Evolutionary conservation across 2,888 invertebrate species (phyloP).

Genomic region (Ophraella communa): DNA sequence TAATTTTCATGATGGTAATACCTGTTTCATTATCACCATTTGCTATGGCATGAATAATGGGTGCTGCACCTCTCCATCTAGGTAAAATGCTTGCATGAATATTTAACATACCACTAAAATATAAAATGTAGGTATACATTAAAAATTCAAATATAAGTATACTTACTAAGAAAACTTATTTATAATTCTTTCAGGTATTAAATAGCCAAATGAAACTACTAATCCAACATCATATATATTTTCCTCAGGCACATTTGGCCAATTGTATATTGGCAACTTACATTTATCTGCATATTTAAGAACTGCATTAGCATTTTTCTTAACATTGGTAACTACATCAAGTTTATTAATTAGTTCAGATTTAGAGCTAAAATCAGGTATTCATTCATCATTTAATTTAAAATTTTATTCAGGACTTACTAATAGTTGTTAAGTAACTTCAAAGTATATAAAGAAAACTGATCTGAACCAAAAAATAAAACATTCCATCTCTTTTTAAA

Average conservation of each 20-base stretch:
- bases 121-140: slow-evolving; percentile 5
- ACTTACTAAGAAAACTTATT: slow-evolving; percentile 82
- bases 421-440: slow-evolving; percentile 70
- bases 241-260: slow-evolving; percentile 51
- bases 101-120: slow-evolving; percentile 86
- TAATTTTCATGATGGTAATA: slow-evolving; percentile 86
- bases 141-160: slow-evolving; percentile 22
- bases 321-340: slow-evolving; percentile 76
- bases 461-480: slow-evolving; percentile 88
- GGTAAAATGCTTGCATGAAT: slow-evolving; percentile 93
- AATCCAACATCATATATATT: slow-evolving; percentile 81
- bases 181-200: slow-evolving; percentile 81
- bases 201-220: slow-evolving; percentile 92
- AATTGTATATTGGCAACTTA: slow-evolving; percentile 65
- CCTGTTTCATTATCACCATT: slow-evolving; percentile 84
- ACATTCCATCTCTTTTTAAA: slow-evolving; percentile 62
- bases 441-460: slow-evolving; percentile 79
- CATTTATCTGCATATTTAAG: slow-evolving; percentile 71
- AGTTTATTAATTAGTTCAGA: slow-evolving; percentile 63
- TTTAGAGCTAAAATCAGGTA: slow-evolving; percentile 63
- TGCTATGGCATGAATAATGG: slow-evolving; percentile 84
- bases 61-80: slow-evolving; percentile 92
- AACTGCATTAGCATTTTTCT: slow-evolving; percentile 69
- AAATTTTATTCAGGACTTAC: slow-evolving; percentile 60
- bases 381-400: slow-evolving; percentile 2